Percentiles rank a stretch among this genome's conserved stretches.
Conservation (phyloP, 2,113 vertebrate genomes). For the Dasyornis broadbenti region DNA sequence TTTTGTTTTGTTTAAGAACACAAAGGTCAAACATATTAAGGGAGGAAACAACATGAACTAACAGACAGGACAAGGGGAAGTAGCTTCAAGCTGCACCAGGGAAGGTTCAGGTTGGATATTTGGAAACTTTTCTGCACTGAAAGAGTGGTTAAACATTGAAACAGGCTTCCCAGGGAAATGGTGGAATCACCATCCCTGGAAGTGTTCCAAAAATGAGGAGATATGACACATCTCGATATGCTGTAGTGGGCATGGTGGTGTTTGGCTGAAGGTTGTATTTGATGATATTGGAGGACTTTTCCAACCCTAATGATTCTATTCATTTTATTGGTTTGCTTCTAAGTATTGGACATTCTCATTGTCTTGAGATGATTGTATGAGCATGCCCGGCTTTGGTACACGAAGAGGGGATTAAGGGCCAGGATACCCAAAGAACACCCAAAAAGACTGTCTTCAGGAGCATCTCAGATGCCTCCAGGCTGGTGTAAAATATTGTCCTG, state of each 20-base stretch:
- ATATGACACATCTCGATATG: not conserved
- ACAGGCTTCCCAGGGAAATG: not conserved
- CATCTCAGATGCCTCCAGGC: not conserved
- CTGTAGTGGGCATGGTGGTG: not conserved
- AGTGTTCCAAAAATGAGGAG: not conserved
- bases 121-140: not conserved
- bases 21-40: not conserved
- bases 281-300: fast-evolving
- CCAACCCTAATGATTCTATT: not conserved
- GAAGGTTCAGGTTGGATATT: not conserved
- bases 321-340: not conserved
- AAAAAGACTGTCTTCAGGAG: not conserved
- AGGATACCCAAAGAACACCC: not conserved
- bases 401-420: not conserved
- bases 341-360: not conserved
- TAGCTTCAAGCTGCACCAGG: not conserved
- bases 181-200: not conserved
- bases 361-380: not conserved
- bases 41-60: not conserved
- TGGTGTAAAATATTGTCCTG: not conserved
- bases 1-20: not conserved
- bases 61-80: not conserved
- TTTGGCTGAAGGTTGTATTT: not conserved
- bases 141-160: not conserved
- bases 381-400: not conserved